Evolutionary conservation across 1,140 invertebrate species (phyloP).

Genomic region (Drosophila persimilis): DNA sequence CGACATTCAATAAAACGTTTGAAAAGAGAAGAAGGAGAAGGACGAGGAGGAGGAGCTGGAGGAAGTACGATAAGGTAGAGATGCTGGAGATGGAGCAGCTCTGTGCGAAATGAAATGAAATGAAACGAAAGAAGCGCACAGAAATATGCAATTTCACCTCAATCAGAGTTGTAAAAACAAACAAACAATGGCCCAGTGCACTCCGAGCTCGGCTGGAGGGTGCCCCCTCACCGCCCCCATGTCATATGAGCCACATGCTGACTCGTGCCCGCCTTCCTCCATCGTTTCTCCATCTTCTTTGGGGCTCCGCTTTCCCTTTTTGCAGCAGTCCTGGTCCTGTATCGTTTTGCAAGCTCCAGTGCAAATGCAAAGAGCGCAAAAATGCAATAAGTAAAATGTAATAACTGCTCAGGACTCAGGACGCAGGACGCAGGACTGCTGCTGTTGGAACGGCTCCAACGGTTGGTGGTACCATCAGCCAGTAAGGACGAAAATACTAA

Average conservation of each 20-base stretch:
- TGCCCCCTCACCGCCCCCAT: not conserved
- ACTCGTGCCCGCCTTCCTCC: slow-evolving; percentile 25
- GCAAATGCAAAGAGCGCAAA: slow-evolving; percentile 48
- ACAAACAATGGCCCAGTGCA: slow-evolving; percentile 69
- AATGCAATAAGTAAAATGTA: slow-evolving; percentile 77
- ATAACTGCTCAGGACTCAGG: slow-evolving; percentile 54
- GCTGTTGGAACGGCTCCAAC: not conserved
- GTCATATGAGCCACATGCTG: slow-evolving; percentile 62
- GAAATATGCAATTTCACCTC: slow-evolving; percentile 81
- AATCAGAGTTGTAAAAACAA: slow-evolving; percentile 80
- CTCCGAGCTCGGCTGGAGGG: slow-evolving; percentile 20
- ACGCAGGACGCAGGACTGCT: not conserved
- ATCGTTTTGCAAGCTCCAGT: slow-evolving; percentile 59
- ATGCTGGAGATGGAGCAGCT: slow-evolving; percentile 10
- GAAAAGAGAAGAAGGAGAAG: slow-evolving; percentile 26
- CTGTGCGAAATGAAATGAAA: slow-evolving; percentile 59
- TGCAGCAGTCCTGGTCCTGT: slow-evolving; percentile 18
- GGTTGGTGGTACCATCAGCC: slow-evolving; percentile 34
- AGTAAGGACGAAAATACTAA: not conserved
- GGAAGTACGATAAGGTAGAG: too few species aligned
- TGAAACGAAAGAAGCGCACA: slow-evolving; percentile 73
- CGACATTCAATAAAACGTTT: slow-evolving; percentile 79
- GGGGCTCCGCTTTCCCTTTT: not conserved
- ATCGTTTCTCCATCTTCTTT: slow-evolving; percentile 3
- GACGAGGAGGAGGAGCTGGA: not conserved